A percentile compares a stretch with the other conserved stretches of the same genome.
Conservation (phyloP, 2,113 vertebrate genomes). For the Malurus melanocephalus region DNA sequence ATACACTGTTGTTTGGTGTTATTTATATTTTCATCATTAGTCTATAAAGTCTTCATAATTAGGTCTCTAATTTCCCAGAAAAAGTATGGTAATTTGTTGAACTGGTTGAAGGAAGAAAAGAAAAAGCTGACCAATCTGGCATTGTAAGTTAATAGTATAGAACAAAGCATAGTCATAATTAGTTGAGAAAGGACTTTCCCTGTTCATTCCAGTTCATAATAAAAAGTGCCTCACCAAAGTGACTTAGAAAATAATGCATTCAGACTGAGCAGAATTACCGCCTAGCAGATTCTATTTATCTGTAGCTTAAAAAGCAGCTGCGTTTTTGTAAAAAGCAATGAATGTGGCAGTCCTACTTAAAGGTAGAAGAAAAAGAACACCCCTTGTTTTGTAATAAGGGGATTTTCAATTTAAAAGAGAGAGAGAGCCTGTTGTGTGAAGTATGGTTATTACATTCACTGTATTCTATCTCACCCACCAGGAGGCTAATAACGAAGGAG, state of each 20-base stretch:
- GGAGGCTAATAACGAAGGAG: slow-evolving; percentile 83
- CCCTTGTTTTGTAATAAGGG: slow-evolving; percentile 85
- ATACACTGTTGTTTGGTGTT: slow-evolving; percentile 14
- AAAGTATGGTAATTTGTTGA: slow-evolving; percentile 69
- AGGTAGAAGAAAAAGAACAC: slow-evolving; percentile 80
- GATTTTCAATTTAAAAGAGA: slow-evolving; percentile 84
- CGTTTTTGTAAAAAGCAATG: slow-evolving; percentile 80
- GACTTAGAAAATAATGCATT: slow-evolving; percentile 79
- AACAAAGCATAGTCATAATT: slow-evolving; percentile 73
- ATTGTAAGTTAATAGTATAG: slow-evolving; percentile 71
- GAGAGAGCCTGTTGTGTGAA: slow-evolving; percentile 80
- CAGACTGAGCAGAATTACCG: slow-evolving; percentile 74
- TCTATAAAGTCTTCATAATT: slow-evolving; percentile 68
- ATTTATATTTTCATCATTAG: slow-evolving; percentile 68
- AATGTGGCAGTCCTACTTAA: slow-evolving; percentile 81
- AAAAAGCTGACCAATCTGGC: slow-evolving; percentile 60
- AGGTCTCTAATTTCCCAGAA: slow-evolving; percentile 64
- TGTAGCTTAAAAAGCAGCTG: slow-evolving; percentile 84
- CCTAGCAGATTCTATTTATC: slow-evolving; percentile 82
- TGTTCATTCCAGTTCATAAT: slow-evolving; percentile 72
- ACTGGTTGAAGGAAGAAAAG: slow-evolving; percentile 11
- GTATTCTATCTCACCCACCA: slow-evolving; percentile 83
- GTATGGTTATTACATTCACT: slow-evolving; percentile 81
- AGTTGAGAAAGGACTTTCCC: slow-evolving; percentile 71
- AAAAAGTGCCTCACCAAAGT: slow-evolving; percentile 69